Percentiles rank a stretch among this genome's conserved stretches.
Conservation (phyloP, 2,113 vertebrate genomes). For the Heterotis niloticus region DNA sequence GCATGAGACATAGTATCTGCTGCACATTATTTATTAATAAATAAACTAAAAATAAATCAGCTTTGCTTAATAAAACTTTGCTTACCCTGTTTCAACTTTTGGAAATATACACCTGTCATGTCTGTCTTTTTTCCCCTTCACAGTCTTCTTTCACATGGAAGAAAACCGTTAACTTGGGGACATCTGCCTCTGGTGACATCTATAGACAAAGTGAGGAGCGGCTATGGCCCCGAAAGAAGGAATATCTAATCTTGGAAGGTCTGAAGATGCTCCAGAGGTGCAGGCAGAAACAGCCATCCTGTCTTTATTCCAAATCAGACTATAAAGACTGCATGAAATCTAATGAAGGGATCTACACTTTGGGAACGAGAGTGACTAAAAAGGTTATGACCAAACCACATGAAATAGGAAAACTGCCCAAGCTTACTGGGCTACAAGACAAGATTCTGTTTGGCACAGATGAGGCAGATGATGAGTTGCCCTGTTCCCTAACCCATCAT, state of each 20-base stretch:
- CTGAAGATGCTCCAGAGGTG: slow-evolving; percentile 77
- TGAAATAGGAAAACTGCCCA: slow-evolving; percentile 47
- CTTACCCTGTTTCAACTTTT: too few species aligned
- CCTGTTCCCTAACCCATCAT: slow-evolving; percentile 46
- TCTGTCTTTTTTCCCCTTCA: slow-evolving; percentile 29
- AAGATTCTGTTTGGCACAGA: slow-evolving; percentile 64
- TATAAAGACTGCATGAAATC: slow-evolving; percentile 90
- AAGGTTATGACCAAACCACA: slow-evolving; percentile 54
- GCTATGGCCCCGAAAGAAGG: slow-evolving; percentile 77
- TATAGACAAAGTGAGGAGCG: slow-evolving; percentile 70
- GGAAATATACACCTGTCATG: not conserved
- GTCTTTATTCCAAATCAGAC: slow-evolving; percentile 70
- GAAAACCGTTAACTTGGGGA: slow-evolving; percentile 75
- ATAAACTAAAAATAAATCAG: too few species aligned
- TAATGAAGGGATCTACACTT: slow-evolving; percentile 88
- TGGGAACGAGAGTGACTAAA: slow-evolving; percentile 68
- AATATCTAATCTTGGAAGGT: slow-evolving; percentile 83
- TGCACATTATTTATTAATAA: too few species aligned
- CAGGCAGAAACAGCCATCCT: slow-evolving; percentile 69
- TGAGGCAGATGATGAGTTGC: slow-evolving; percentile 62
- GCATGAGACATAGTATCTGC: too few species aligned
- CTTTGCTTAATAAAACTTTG: too few species aligned
- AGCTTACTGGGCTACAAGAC: slow-evolving; percentile 37
- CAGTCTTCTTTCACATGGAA: slow-evolving; percentile 74
- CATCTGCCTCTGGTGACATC: slow-evolving; percentile 70